phyloP scores from a whole-genome alignment of 2,888 invertebrate genomes.

The Xestia sexstrigata region DNA sequence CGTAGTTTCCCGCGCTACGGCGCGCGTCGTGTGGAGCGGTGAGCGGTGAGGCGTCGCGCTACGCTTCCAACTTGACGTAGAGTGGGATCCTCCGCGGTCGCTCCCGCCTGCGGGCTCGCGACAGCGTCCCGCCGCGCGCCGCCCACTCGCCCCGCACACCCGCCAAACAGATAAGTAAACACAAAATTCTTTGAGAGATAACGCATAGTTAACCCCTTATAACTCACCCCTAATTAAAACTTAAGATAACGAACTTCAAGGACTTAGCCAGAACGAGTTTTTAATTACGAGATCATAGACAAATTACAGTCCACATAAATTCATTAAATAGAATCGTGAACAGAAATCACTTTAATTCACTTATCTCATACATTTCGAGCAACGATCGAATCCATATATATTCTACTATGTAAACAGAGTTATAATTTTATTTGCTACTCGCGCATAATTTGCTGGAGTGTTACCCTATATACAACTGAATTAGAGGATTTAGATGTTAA shows the following conservation, averaged over 20 bases:
- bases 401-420: conserved; percentile 62
- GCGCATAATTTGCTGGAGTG: conserved; percentile 52
- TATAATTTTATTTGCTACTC: conserved; percentile 59
- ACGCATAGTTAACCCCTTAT: conserved; percentile 63
- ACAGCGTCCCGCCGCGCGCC: conserved; percentile 77
- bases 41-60: conserved; percentile 80
- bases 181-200: conserved; percentile 69
- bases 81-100: conserved; percentile 79
- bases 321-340: conserved; percentile 35
- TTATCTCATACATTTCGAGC: conserved; percentile 48
- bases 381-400: conserved; percentile 45
- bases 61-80: conserved; percentile 78
- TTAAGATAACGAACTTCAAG: conserved; percentile 57
- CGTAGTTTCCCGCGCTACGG: conserved; percentile 68
- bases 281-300: conserved; percentile 37
- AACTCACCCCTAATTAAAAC: conserved; percentile 67
- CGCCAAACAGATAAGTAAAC: conserved; percentile 67
- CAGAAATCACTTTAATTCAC: conserved; percentile 49
- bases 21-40: conserved; percentile 52
- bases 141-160: conserved; percentile 74
- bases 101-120: conserved; percentile 80
- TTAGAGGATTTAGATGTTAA: conserved; percentile 69
- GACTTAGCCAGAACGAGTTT: conserved; percentile 20
- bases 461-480: conserved; percentile 47
- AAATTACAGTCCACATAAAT: conserved; percentile 25